Conservation (phyloP, 2,797 vertebrate genomes). For the Sparus aurata region DNA sequence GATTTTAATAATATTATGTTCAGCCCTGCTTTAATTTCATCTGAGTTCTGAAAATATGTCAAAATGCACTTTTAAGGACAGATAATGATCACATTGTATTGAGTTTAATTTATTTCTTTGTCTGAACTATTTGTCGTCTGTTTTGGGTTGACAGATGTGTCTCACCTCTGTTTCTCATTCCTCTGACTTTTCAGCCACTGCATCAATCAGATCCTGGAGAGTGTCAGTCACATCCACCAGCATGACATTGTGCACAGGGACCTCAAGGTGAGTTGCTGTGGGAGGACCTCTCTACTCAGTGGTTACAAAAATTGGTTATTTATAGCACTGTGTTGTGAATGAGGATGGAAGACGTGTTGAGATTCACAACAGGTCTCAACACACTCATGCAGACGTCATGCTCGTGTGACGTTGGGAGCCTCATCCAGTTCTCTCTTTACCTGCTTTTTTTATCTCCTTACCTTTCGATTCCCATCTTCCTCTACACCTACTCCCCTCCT, state of each 20-base stretch:
- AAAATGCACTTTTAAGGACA: background rate
- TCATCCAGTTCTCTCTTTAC: conserved; percentile 57
- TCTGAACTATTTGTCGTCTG: background rate
- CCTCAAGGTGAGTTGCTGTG: conserved; percentile 92
- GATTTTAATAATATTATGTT: too few relatives aligned
- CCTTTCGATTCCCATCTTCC: conserved; percentile 32
- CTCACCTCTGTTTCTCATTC: conserved; percentile 34
- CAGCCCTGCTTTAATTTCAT: too few relatives aligned
- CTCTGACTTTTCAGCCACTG: conserved; percentile 90
- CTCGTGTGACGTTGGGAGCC: conserved; percentile 47
- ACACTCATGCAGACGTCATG: conserved; percentile 43
- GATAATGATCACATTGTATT: background rate
- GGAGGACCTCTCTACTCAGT: background rate
- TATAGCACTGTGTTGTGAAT: conserved; percentile 9
- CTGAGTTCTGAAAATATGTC: too few relatives aligned
- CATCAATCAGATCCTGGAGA: conserved; percentile 99
- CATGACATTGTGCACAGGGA: conserved; percentile 99
- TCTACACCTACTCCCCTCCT: conserved; percentile 18
- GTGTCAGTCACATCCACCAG: conserved; percentile 99
- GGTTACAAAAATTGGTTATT: background rate
- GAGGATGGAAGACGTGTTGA: conserved; percentile 21
- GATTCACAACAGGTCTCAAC: conserved; percentile 21
- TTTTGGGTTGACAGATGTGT: conserved; percentile 39
- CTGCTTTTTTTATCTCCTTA: conserved; percentile 29
- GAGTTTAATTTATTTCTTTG: background rate